Percentiles rank a stretch among this genome's conserved stretches.
Conservation (phyloP, 2,888 invertebrate species). For the Eupithecia tripunctaria region DNA sequence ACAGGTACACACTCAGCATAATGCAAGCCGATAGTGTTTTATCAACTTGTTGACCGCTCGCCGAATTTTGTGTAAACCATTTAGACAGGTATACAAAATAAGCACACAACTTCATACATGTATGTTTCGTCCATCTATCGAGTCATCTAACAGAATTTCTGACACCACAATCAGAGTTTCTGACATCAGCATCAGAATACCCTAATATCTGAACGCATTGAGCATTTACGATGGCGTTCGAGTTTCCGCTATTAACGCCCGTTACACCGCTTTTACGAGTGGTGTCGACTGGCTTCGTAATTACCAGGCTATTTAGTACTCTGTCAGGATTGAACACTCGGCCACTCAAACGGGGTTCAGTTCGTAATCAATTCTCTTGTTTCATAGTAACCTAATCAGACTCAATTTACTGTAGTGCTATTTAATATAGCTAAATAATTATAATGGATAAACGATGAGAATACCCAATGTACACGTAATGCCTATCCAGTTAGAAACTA, state of each 20-base stretch:
- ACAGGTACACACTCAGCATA: no score
- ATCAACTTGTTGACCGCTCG: no score
- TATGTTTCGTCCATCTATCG: neutral
- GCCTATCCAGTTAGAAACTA: no score
- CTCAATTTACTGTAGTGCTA: no score
- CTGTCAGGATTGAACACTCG: slow-evolving; percentile 10
- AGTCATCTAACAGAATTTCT: neutral
- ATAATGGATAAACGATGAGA: no score
- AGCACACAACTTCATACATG: no score
- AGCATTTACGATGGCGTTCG: slow-evolving; percentile 8
- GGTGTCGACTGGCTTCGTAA: slow-evolving; percentile 12
- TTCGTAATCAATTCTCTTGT: neutral
- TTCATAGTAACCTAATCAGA: neutral
- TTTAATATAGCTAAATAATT: no score
- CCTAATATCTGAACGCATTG: slow-evolving; percentile 6
- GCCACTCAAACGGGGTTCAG: neutral
- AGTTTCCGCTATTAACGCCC: neutral
- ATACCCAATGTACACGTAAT: no score
- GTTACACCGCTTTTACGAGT: neutral
- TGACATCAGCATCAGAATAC: neutral
- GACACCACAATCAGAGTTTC: neutral
- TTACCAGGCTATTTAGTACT: slow-evolving; percentile 23
- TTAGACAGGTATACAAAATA: no score
- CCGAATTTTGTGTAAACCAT: no score
- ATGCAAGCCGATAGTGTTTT: no score